These are phyloP conservation scores for Triplophysa tibetana DNA, from an alignment of 2,113 vertebrate genomes.

Conservation along the genomic window DNA sequence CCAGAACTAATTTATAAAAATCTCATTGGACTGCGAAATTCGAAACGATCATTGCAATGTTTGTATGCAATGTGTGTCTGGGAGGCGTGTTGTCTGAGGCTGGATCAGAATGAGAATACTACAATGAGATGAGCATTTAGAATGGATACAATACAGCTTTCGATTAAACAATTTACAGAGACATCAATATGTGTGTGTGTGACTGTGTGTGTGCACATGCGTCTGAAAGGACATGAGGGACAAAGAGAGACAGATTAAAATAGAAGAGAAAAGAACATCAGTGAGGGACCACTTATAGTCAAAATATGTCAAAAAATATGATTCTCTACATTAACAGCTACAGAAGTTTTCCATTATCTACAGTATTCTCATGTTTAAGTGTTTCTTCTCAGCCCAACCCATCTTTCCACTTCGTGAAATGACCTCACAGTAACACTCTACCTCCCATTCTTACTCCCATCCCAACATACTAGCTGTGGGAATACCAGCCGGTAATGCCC, in stretches of 20 bases:
- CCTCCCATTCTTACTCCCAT: not conserved
- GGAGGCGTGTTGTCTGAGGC: not conserved
- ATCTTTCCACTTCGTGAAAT: constrained; percentile 2
- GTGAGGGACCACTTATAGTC: not conserved
- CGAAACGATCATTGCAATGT: too few relatives aligned
- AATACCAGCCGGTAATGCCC: constrained; percentile 20
- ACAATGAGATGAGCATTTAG: not conserved
- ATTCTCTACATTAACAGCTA: not conserved
- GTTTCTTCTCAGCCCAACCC: not conserved
- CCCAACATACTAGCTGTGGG: not conserved
- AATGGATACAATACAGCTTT: not conserved
- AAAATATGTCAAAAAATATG: not conserved
- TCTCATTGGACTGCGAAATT: not conserved
- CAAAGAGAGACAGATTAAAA: not conserved
- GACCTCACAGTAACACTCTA: constrained; percentile 25
- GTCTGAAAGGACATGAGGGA: not conserved
- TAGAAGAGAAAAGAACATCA: not conserved
- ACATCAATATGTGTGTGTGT: constrained; percentile 4
- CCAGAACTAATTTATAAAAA: not conserved
- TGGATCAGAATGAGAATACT: not conserved
- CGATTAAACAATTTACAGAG: constrained; percentile 5
- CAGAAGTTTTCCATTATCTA: not conserved
- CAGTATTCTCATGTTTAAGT: not conserved
- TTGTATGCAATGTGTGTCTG: not conserved
- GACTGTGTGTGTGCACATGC: not conserved